Evolutionary conservation across 2,888 invertebrate species (phyloP), one percentile per base, ranked within the genome.

Genomic region (Thecophora atra): DNA sequence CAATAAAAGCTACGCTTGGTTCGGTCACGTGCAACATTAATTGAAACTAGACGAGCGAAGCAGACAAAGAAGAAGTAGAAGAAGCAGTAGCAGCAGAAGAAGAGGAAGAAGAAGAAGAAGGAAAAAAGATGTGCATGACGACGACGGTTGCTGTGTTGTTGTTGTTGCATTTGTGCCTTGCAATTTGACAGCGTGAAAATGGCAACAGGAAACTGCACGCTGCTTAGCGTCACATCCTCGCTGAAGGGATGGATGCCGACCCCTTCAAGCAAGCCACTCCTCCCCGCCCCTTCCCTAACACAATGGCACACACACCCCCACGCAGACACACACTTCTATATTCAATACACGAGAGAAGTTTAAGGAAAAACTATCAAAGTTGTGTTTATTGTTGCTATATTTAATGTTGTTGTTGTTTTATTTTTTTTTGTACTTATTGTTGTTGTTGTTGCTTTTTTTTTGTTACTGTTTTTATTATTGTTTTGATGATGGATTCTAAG

Each of bases 11-110:
- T 69, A 71, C 71, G 66, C 74, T 72, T 37, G 74, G 69, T 69
- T 74, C 71, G 71, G 74, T 74, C 74, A 74, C 74, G 74, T 74
- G 72, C 71, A 71, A 69, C 74, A 71, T 72, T 74, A 74, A 74
- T 74, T 74, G 74, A 72, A 74, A 74, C 64, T 69, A 71, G 72
- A 72, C 71, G 69, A 69, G 67, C 37, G 37, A 37, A 37, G 1
- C 1, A 6, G 37, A n/a, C n/a, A n/a, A n/a, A n/a, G n/a, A n/a
- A n/a, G n/a, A n/a, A n/a, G n/a, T n/a, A n/a, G n/a, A n/a, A n/a
- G n/a, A n/a, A n/a, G n/a, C n/a, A n/a, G n/a, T n/a, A n/a, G n/a
- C n/a, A n/a, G n/a, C n/a, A n/a, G n/a, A n/a, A n/a, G n/a, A n/a
- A n/a, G n/a, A n/a, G n/a, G n/a, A n/a, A n/a, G n/a, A n/a, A n/a